phyloP scores from a whole-genome alignment of 2,888 invertebrate species.

The Eulithis prunata region DNA sequence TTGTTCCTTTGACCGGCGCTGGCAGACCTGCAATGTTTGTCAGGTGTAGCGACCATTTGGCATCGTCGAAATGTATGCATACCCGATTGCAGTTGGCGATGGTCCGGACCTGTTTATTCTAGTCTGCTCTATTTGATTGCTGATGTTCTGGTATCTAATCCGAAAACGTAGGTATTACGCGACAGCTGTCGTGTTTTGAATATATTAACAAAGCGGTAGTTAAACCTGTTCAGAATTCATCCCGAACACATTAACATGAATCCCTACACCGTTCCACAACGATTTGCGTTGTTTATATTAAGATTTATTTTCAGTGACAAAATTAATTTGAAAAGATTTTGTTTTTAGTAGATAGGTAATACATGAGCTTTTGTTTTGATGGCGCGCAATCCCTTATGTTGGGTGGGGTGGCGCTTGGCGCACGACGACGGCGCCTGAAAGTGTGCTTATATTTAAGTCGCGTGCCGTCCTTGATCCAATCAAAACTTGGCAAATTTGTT shows the following conservation, averaged over 20 bases:
- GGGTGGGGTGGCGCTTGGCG: neutral
- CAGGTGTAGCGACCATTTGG: constrained; percentile 48
- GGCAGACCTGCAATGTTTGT: constrained; percentile 52
- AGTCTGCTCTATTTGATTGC: constrained; percentile 17
- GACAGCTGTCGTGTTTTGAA: constrained; percentile 11
- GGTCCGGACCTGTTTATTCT: constrained; percentile 31
- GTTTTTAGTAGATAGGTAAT: neutral
- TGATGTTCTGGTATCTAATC: constrained; percentile 5
- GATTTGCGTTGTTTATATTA: neutral
- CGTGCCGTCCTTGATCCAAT: constrained; percentile 73
- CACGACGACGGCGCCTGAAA: constrained; percentile 8
- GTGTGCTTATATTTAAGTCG: constrained; percentile 60
- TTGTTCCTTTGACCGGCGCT: constrained; percentile 62
- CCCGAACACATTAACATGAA: constrained; percentile 8
- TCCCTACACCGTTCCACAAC: constrained; percentile 3
- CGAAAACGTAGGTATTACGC: neutral
- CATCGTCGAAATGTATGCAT: constrained; percentile 39
- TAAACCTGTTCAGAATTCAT: constrained; percentile 11
- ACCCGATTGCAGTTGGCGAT: constrained; percentile 30
- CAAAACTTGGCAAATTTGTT: constrained; percentile 80
- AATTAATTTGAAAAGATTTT: neutral
- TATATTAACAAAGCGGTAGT: neutral
- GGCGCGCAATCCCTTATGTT: neutral
- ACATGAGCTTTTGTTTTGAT: constrained; percentile 1
- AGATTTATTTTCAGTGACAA: neutral